A percentile compares a stretch with the other conserved stretches of the same genome.
These are phyloP conservation scores for Drosophila algonquin DNA, from an alignment of 2,888 invertebrate species.

Conservation along the genomic window DNA sequence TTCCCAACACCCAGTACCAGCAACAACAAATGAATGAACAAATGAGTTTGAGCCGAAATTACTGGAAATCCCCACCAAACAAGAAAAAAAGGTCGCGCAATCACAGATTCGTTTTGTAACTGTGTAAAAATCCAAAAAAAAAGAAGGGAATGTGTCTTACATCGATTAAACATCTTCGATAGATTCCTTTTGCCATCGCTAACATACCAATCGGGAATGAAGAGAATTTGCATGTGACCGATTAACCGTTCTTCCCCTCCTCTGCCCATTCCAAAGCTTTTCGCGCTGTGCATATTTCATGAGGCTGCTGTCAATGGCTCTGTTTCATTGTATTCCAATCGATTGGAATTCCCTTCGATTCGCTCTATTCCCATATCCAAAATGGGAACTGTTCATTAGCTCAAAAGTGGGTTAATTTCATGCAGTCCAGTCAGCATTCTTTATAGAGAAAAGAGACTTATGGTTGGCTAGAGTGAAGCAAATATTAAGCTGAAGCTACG, in stretches of 20 bases:
- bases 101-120: constrained; percentile 39
- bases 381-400: constrained; percentile 68
- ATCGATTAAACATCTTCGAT: constrained; percentile 23
- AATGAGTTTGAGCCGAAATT: constrained; percentile 50
- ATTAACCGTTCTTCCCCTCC: constrained; percentile 23
- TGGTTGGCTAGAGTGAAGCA: background rate
- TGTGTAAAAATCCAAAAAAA: background rate
- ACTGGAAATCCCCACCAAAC: constrained; percentile 28
- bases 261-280: constrained; percentile 19
- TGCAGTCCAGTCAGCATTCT: constrained; percentile 53
- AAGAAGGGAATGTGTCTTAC: constrained; percentile 38
- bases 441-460: background rate
- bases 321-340: constrained; percentile 8
- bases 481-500: background rate
- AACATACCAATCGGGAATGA: constrained; percentile 17
- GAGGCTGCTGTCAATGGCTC: constrained; percentile 36
- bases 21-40: constrained; percentile 32
- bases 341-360: constrained; percentile 15
- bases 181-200: constrained; percentile 15
- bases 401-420: constrained; percentile 69
- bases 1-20: constrained; percentile 73
- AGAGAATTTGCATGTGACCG: constrained; percentile 45
- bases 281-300: constrained; percentile 49
- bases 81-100: constrained; percentile 43
- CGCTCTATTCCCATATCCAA: constrained; percentile 37